These are phyloP conservation scores for Sminthurinus aureus DNA, from an alignment of 2,888 invertebrate genomes.

Conservation along the genomic window DNA sequence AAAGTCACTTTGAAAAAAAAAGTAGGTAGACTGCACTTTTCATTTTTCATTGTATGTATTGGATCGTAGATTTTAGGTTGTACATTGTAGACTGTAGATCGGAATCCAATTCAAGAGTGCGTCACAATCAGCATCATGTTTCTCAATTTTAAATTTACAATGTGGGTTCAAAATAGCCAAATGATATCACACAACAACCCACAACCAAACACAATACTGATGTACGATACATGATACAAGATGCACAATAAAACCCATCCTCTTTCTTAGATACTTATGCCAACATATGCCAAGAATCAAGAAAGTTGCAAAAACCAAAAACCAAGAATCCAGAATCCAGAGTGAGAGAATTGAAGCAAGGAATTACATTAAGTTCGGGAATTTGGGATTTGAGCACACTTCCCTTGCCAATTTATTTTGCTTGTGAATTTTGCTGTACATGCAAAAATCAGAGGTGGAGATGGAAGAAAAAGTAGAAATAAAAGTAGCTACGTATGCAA, in stretches of 20 bases:
- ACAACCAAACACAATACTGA: too few species aligned
- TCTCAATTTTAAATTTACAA: too few species aligned
- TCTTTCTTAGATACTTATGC: neutral
- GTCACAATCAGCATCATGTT: too few species aligned
- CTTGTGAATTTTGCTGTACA: neutral
- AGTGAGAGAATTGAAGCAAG: constrained; percentile 1
- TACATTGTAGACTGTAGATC: too few species aligned
- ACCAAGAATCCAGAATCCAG: neutral
- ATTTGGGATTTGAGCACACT: constrained; percentile 27
- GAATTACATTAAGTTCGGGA: constrained; percentile 26
- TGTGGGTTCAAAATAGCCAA: too few species aligned
- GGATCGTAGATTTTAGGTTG: too few species aligned
- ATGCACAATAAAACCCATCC: neutral
- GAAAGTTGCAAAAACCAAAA: neutral
- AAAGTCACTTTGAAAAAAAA: too few species aligned
- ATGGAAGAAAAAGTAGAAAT: neutral
- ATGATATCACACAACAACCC: too few species aligned
- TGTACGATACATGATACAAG: neutral
- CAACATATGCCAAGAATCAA: constrained; percentile 21
- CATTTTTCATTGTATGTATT: too few species aligned
- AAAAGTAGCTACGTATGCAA: neutral
- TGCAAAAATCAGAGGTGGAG: neutral
- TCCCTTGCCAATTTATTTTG: neutral
- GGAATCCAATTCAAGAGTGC: too few species aligned
- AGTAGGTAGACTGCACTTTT: too few species aligned